phyloP scores from a whole-genome alignment of 2,888 invertebrate species.

The Sericinus montela region DNA sequence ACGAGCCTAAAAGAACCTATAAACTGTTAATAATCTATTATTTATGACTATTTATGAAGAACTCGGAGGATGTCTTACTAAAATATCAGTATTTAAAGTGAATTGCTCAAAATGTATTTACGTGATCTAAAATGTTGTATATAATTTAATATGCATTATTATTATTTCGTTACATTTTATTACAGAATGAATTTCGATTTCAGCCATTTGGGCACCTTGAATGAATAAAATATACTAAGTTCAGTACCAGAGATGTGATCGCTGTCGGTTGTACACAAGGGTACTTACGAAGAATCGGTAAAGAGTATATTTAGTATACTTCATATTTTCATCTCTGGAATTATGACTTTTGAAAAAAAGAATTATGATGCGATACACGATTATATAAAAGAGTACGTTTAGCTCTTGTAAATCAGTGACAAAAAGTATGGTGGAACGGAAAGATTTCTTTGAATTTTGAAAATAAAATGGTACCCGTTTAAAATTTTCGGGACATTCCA shows the following conservation, averaged over 20 bases:
- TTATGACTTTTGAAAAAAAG: too few species aligned
- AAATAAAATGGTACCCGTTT: too few species aligned
- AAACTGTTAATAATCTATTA: not conserved
- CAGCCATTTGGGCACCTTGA: not conserved
- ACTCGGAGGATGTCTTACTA: not conserved
- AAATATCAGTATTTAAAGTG: not conserved
- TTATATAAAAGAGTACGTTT: too few species aligned
- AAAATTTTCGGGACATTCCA: too few species aligned
- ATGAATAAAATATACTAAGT: not conserved
- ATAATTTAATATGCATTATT: not conserved
- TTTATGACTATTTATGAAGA: not conserved
- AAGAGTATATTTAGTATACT: not conserved
- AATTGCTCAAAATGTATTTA: not conserved
- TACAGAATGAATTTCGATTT: not conserved
- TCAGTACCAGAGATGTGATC: too few species aligned
- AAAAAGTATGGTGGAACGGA: too few species aligned
- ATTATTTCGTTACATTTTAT: not conserved
- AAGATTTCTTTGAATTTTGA: too few species aligned
- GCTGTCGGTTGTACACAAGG: too few species aligned
- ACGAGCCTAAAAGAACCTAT: not conserved
- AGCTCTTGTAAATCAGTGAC: too few species aligned
- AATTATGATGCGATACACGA: too few species aligned
- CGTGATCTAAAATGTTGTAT: not conserved
- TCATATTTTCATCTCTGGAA: not conserved
- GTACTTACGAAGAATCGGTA: not conserved